phyloP scores from a whole-genome alignment of 2,113 vertebrate species.

The Alethe castanea region DNA sequence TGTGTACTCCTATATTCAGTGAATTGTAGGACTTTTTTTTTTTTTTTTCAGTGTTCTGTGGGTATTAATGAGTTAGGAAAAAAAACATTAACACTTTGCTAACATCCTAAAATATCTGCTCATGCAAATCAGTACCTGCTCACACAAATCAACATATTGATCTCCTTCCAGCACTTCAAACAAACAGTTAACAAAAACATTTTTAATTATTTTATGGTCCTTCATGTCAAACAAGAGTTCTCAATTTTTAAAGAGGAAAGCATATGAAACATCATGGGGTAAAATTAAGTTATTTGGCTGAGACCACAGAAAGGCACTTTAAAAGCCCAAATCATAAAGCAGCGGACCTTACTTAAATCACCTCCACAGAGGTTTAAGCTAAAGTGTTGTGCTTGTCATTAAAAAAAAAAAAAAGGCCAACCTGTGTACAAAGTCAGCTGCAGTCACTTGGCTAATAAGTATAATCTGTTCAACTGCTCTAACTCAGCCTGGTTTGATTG shows the following conservation, averaged over 20 bases:
- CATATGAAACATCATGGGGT: slow-evolving; percentile 3
- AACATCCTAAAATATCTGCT: not conserved
- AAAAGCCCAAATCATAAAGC: slow-evolving; percentile 25
- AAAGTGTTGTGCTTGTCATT: slow-evolving; percentile 8
- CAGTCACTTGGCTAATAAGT: slow-evolving; percentile 36
- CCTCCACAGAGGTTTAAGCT: slow-evolving; percentile 5
- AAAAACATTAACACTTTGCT: not conserved
- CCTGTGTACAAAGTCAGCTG: not conserved
- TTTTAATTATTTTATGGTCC: not conserved
- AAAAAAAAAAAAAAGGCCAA: not conserved
- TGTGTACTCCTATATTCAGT: not conserved
- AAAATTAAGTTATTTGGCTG: slow-evolving; percentile 1
- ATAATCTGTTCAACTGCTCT: slow-evolving; percentile 32
- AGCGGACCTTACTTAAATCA: slow-evolving; percentile 21
- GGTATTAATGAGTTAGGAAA: not conserved
- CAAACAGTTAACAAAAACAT: not conserved
- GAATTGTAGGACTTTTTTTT: not conserved
- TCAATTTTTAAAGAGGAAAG: not conserved
- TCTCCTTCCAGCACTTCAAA: not conserved
- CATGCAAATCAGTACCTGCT: not conserved
- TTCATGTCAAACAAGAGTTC: not conserved
- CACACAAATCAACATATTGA: not conserved
- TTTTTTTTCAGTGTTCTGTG: not conserved
- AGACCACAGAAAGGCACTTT: not conserved
- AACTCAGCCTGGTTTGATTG: not conserved